A percentile compares a stretch with the other conserved stretches of the same genome.
These are phyloP conservation scores for Cyrtonyx montezumae DNA, from an alignment of 2,113 vertebrate genomes.

Conservation along the genomic window DNA sequence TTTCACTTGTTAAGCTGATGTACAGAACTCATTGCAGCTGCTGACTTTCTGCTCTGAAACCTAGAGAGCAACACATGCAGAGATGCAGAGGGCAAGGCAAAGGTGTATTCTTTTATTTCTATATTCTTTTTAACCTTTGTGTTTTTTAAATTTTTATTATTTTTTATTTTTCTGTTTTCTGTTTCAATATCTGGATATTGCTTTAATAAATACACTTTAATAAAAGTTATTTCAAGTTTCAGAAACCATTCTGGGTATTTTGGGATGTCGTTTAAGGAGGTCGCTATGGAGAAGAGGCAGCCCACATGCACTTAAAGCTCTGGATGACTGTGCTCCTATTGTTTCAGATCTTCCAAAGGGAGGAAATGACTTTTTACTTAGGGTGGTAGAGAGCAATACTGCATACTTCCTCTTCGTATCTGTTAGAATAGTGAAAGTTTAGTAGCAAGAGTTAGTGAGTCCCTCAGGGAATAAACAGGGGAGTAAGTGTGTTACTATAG, in stretches of 20 bases:
- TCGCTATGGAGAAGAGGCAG: neutral
- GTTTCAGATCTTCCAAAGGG: neutral
- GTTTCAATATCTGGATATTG: neutral
- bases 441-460: neutral
- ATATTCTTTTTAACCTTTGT: neutral
- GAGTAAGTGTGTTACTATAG: neutral
- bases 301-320: rapidly evolving
- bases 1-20: neutral
- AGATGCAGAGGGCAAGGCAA: neutral
- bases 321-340: neutral
- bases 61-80: rapidly evolving
- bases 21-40: neutral
- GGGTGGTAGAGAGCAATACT: neutral
- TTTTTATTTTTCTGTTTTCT: neutral
- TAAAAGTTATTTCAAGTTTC: neutral
- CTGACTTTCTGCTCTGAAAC: neutral
- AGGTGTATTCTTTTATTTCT: neutral
- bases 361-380: neutral
- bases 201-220: rapidly evolving
- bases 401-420: neutral
- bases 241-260: neutral
- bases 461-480: neutral
- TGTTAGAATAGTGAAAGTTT: neutral
- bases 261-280: neutral
- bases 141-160: neutral